Percentiles rank a stretch among this genome's conserved stretches.
Conservation (phyloP, 2,888 invertebrate species). For the Netelia inedita region DNA sequence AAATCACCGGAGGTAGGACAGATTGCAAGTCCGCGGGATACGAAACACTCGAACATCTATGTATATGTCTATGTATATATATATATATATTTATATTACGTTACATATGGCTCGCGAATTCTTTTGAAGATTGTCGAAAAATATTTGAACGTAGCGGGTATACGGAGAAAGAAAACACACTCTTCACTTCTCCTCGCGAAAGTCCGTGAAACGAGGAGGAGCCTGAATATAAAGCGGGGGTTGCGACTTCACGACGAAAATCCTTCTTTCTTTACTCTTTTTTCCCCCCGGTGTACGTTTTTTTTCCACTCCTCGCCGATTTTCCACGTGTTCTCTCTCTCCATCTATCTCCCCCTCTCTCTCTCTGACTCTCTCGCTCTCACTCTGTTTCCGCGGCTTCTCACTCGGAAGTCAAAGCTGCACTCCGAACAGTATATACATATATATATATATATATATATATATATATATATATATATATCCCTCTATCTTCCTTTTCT, state of each 20-base stretch:
- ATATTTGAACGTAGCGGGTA: conserved; percentile 33
- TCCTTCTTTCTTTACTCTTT: not conserved
- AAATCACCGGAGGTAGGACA: conserved; percentile 35
- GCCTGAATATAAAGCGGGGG: conserved; percentile 56
- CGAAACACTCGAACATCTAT: not conserved
- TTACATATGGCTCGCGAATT: not conserved
- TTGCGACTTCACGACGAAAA: conserved; percentile 55
- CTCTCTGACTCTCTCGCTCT: conserved; percentile 15
- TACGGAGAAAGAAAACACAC: conserved; percentile 23
- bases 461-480: conserved; percentile 36
- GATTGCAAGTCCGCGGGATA: conserved; percentile 32
- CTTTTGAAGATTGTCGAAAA: conserved; percentile 50
- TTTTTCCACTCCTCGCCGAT: not conserved
- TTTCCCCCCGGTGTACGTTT: conserved; percentile 17
- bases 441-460: conserved; percentile 32
- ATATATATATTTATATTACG: not conserved
- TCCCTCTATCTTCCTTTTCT: conserved; percentile 1
- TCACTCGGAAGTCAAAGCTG: conserved; percentile 55
- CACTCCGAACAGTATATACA: conserved; percentile 28
- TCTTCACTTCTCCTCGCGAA: conserved; percentile 36
- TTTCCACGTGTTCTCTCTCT: conserved; percentile 23
- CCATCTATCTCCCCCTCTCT: not conserved
- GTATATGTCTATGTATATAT: not conserved
- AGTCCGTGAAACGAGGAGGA: conserved; percentile 26
- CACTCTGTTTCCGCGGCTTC: conserved; percentile 47